Base-by-base conservation (phyloP, 2,888 invertebrate species). In the Pharmacophagus antenor region DNA sequence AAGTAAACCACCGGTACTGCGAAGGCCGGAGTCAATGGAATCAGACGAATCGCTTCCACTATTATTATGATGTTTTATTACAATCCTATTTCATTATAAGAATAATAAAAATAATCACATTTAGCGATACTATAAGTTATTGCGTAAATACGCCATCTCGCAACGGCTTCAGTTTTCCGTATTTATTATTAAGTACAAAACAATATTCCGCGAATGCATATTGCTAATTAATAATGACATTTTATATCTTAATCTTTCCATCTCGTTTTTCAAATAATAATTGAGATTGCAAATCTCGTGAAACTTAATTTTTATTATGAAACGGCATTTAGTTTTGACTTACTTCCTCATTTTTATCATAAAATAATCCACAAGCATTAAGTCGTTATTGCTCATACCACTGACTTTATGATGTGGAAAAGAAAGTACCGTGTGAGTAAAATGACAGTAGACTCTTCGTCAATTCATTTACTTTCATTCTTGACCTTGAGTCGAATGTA, bases 351-450 rank as follows among this genome's bases (percentile, higher is more conserved):
- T 27, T 37, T 37, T 37, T 8, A 37, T 15, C n/a, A n/a, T 4
- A 8, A 15, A 4, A 3, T 37, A 37, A 2, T 20, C 17, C 12
- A 25, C 0, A 5, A 6, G 37, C 15, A 10, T 18, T 18, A 53
- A 21, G 25, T 25, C 20, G 42, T 27, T 10, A 17, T 64, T 67
- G 65, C 64, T 63, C 64, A 57, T 64, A 20, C 18, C 7, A 27
- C 27, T 18, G 61, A 58, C 54, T 61, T 56, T 61, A 65, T 62
- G 63, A 65, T 59, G 59, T 62, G 58, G 65, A 68, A 71, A 69
- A 61, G 68, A 71, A 71, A 69, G 70, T 69, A 62, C 27, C 22
- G 48, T 53, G 61, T 55, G n/a, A 54, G 51, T 48, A 47, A 53
- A n/a, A 42, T n/a, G 55, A 49, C 57, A 52, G 61, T 49, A 42